Conservation (phyloP, 2,113 vertebrate species). For the Platysternon megacephalum region DNA sequence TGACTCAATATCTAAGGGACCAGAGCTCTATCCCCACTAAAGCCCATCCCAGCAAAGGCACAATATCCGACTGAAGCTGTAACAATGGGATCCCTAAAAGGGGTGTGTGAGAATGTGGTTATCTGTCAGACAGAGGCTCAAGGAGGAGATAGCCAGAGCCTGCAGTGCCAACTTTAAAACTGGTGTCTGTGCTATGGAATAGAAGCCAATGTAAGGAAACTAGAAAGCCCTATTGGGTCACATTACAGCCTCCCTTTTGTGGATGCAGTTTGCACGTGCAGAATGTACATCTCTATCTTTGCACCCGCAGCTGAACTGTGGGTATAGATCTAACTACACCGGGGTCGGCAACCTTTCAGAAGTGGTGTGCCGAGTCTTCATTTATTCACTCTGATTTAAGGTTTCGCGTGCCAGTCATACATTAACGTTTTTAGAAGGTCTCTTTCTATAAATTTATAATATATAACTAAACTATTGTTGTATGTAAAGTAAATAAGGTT, state of each 20-base stretch:
- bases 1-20: not conserved
- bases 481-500: too few species aligned
- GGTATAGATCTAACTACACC: too few species aligned
- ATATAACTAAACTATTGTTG: too few species aligned
- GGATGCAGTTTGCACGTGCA: not conserved
- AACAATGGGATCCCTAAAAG: not conserved
- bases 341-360: too few species aligned
- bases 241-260: accelerated
- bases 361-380: too few species aligned
- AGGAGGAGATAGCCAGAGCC: not conserved
- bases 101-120: not conserved
- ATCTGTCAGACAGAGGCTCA: not conserved
- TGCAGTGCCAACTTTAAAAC: accelerated
- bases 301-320: too few species aligned
- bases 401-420: too few species aligned
- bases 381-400: too few species aligned
- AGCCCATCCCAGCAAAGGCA: not conserved
- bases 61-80: not conserved
- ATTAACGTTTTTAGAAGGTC: too few species aligned
- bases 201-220: not conserved
- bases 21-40: not conserved
- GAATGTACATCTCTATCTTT: too few species aligned
- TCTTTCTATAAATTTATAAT: too few species aligned
- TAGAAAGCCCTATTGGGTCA: not conserved
- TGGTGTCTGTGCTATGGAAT: not conserved